Conservation (phyloP, 2,797 vertebrate genomes). For the Danio tinwini region DNA sequence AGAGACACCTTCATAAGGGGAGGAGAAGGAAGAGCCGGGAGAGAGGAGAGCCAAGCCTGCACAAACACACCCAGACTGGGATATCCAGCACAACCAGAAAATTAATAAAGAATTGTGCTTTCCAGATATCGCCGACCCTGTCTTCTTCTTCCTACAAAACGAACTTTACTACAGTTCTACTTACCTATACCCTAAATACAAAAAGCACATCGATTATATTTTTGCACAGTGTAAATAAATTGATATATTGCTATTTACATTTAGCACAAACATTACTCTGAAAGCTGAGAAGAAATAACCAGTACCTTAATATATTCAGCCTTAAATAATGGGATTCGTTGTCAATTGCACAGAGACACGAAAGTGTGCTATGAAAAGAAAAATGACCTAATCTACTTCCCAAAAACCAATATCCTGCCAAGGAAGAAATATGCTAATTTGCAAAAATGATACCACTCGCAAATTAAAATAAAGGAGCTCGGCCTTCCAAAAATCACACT, state of each 20-base stretch:
- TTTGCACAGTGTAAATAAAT: background rate
- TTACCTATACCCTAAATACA: no score
- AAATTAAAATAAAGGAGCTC: conserved; percentile 31
- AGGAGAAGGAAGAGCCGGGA: no score
- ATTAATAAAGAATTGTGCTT: no score
- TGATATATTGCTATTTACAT: conserved; percentile 1
- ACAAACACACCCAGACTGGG: no score
- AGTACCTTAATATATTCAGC: background rate
- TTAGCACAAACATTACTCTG: background rate
- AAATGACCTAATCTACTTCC: conserved; percentile 64
- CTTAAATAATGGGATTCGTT: conserved; percentile 51
- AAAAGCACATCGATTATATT: no score
- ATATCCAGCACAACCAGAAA: no score
- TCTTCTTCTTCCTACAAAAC: no score
- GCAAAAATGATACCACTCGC: conserved; percentile 58
- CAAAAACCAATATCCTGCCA: conserved; percentile 41
- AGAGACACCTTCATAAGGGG: no score
- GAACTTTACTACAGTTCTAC: no score
- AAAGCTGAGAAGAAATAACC: conserved; percentile 1
- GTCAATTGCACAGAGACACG: conserved; percentile 57
- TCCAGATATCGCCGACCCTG: no score
- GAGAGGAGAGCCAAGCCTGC: no score
- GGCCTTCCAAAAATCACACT: conserved; percentile 68
- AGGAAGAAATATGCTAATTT: conserved; percentile 63
- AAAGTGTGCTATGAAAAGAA: conserved; percentile 58